A percentile compares a stretch with the other conserved stretches of the same genome.
Conservation (phyloP, 2,113 vertebrate species). For the Cyanoderma ruficeps region DNA sequence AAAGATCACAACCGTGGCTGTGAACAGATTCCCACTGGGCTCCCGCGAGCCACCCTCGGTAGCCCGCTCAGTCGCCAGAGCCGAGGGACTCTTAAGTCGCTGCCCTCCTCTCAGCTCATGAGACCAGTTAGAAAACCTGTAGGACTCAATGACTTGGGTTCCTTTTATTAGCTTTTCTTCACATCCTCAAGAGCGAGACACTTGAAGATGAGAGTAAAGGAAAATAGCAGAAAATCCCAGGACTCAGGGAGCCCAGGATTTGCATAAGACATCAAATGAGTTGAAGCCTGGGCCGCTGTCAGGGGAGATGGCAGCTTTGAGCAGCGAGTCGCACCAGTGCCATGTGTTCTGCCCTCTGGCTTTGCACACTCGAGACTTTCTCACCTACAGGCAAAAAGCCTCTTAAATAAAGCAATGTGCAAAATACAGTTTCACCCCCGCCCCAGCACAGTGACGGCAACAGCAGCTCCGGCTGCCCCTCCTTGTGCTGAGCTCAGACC, state of each 20-base stretch:
- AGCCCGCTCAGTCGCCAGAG: accelerated
- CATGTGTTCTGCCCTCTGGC: constrained; percentile 56
- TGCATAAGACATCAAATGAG: constrained; percentile 64
- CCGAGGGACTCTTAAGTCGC: neutral
- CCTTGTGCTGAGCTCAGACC: neutral
- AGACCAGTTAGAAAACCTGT: neutral
- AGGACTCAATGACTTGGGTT: neutral
- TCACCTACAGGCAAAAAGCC: constrained; percentile 7
- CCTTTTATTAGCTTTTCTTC: constrained; percentile 42
- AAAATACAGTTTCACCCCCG: neutral
- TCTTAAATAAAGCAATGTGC: neutral
- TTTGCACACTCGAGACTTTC: constrained; percentile 18
- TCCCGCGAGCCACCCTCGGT: neutral
- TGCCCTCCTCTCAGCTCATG: neutral
- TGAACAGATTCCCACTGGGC: accelerated
- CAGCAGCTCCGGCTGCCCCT: accelerated
- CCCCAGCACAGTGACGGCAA: too few relatives aligned
- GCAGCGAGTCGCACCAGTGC: neutral
- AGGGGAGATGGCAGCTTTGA: neutral
- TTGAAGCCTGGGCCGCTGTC: constrained; percentile 5
- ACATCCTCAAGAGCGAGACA: neutral
- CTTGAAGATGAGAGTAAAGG: constrained; percentile 38
- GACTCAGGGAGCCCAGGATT: constrained; percentile 29
- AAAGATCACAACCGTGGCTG: accelerated
- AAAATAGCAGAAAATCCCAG: constrained; percentile 58